phyloP scores from a whole-genome alignment of 2,797 vertebrate species.

The Apodemus agrarius region DNA sequence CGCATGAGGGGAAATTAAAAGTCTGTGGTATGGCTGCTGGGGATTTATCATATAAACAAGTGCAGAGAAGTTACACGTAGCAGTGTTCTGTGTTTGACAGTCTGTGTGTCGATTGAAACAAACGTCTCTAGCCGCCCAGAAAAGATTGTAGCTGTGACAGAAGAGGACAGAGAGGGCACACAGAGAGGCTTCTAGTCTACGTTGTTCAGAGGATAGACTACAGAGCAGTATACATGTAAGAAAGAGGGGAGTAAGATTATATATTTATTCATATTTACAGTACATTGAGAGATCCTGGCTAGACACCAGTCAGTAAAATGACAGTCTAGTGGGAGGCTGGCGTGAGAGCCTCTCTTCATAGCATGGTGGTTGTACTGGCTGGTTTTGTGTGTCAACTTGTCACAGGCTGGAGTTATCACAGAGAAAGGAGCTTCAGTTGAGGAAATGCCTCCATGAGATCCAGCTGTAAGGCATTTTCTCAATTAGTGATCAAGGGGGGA shows the following conservation, averaged over 20 bases:
- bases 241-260: background rate
- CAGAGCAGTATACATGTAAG: background rate
- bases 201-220: background rate
- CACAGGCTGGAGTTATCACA: no score
- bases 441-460: no score
- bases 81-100: background rate
- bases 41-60: background rate
- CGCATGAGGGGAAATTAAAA: background rate
- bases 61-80: background rate
- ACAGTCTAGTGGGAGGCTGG: accelerated
- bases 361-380: background rate
- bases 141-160: background rate
- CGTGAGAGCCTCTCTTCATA: background rate
- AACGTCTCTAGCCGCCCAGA: background rate
- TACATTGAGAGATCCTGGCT: background rate
- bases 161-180: accelerated
- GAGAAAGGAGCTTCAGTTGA: no score
- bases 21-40: background rate
- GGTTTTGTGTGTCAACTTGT: no score
- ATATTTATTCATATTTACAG: background rate
- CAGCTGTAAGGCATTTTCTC: no score
- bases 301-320: background rate
- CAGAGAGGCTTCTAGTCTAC: background rate
- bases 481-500: no score
- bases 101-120: background rate